Conservation (phyloP, 2,113 vertebrate genomes). For the Aldabrachelys gigantea region DNA sequence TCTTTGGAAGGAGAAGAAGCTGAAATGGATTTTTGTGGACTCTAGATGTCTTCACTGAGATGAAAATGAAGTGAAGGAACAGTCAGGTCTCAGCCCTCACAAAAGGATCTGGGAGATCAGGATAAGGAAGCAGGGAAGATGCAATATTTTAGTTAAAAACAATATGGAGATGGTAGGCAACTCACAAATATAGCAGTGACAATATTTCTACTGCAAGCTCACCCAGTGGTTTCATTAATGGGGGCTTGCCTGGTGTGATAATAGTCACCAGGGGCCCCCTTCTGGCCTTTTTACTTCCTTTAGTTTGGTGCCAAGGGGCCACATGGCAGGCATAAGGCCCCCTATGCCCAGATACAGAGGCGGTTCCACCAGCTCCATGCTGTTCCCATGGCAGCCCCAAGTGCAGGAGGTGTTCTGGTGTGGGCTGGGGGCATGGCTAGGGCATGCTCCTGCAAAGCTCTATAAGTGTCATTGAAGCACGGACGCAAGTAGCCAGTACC, state of each 20-base stretch:
- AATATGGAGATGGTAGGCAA: no score
- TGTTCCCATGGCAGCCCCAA: not conserved
- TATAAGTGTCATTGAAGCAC: not conserved
- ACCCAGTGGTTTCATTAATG: no score
- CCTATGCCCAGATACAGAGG: not conserved
- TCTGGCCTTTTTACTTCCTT: no score
- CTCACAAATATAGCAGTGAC: no score
- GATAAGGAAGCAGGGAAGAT: no score
- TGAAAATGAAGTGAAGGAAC: no score
- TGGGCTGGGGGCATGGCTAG: not conserved
- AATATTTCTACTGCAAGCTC: no score
- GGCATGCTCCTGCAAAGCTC: fast-evolving
- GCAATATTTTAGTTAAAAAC: no score
- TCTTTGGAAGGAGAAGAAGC: not conserved
- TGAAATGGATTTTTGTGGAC: not conserved
- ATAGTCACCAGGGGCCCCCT: not conserved
- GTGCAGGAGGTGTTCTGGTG: fast-evolving
- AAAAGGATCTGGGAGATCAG: no score
- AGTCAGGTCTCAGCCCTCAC: no score
- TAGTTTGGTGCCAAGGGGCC: no score
- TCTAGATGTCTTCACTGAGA: not conserved
- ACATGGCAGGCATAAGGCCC: not conserved
- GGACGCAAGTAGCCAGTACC: not conserved
- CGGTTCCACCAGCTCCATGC: not conserved
- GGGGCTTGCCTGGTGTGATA: not conserved